These are phyloP conservation scores for Diarsia brunnea DNA, from an alignment of 2,888 invertebrate genomes.

Conservation along the genomic window DNA sequence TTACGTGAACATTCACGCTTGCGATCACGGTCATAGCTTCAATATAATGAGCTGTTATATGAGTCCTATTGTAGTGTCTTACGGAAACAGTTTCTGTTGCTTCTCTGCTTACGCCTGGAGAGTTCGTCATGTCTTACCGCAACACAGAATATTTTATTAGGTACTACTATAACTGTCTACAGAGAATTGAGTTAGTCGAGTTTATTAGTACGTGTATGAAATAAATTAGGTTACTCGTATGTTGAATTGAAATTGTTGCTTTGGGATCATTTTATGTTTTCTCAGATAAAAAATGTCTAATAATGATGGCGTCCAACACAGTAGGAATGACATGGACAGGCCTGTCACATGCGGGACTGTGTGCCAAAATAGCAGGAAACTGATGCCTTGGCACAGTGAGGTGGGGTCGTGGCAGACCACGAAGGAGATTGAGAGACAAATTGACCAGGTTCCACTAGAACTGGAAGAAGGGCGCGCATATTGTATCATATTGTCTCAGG, in stretches of 20 bases:
- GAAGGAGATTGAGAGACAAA: too few relatives aligned
- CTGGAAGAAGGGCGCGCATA: too few relatives aligned
- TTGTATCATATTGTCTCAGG: too few relatives aligned
- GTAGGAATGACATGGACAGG: too few relatives aligned
- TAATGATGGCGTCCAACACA: too few relatives aligned
- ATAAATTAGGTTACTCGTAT: background rate
- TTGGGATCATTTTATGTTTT: background rate
- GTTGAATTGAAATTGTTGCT: background rate
- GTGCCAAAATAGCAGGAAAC: too few relatives aligned
- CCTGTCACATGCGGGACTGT: too few relatives aligned
- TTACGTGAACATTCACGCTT: constrained; percentile 19
- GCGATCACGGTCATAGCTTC: constrained; percentile 67
- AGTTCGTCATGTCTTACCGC: constrained; percentile 13
- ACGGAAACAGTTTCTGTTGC: constrained; percentile 59
- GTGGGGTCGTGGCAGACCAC: too few relatives aligned
- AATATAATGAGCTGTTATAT: constrained; percentile 65
- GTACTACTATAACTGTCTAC: background rate
- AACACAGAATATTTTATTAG: constrained; percentile 19
- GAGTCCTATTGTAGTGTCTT: constrained; percentile 54
- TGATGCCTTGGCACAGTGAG: too few relatives aligned
- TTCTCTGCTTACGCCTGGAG: constrained; percentile 10
- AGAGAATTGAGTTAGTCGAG: constrained; percentile 15
- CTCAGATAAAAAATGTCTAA: too few relatives aligned
- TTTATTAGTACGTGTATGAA: constrained; percentile 22
- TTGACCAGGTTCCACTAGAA: too few relatives aligned